phyloP scores from a whole-genome alignment of 2,888 invertebrate genomes.

The Parochlus steinenii region DNA sequence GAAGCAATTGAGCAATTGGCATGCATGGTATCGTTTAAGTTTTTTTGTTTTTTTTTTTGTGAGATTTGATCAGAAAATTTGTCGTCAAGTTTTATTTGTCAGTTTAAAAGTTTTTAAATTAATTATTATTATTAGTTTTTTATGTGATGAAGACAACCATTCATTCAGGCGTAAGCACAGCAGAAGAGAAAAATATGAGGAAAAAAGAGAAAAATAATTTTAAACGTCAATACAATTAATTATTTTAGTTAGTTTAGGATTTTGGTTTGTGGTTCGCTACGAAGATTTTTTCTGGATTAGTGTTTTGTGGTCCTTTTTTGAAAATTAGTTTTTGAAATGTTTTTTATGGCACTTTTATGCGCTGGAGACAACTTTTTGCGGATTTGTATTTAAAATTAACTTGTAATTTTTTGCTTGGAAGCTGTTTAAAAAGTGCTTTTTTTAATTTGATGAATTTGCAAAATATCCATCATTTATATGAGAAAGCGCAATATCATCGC shows the following conservation, averaged over 20 bases:
- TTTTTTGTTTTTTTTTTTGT: constrained; percentile 6
- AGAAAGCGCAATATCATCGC: no score
- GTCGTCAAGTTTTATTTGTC: constrained; percentile 14
- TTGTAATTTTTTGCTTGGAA: no score
- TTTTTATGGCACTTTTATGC: no score
- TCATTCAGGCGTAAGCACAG: constrained; percentile 71
- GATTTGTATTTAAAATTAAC: no score
- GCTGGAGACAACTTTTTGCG: no score
- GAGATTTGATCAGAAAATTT: constrained; percentile 9
- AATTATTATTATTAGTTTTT: constrained; percentile 20
- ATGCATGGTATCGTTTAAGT: constrained; percentile 13
- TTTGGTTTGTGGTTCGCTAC: no score
- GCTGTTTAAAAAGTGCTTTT: no score
- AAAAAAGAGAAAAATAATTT: constrained; percentile 54
- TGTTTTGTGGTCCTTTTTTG: no score
- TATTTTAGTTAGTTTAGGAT: constrained; percentile 2
- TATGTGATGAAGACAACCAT: constrained; percentile 50
- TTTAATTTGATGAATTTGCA: no score
- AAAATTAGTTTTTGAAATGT: no score
- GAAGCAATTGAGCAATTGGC: constrained; percentile 14
- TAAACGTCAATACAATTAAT: constrained; percentile 24
- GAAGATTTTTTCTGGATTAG: no score
- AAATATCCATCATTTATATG: no score
- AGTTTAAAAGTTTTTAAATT: constrained; percentile 12
- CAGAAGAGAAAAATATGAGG: constrained; percentile 60